phyloP scores from a whole-genome alignment of 2,888 invertebrate genomes.

The Reticulitermes lucifugus region DNA sequence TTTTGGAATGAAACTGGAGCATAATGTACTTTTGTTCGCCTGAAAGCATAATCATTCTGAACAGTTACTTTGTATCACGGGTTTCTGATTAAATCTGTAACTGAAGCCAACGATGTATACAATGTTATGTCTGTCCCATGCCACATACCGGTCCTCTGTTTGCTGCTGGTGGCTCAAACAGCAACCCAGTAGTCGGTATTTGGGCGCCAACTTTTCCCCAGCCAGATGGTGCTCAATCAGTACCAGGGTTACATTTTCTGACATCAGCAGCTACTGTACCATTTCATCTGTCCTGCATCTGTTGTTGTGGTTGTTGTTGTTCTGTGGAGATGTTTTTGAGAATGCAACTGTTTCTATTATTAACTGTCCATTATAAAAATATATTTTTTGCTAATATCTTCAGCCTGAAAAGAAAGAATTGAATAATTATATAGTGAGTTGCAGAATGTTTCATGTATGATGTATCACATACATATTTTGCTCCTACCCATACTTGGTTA shows the following conservation, averaged over 20 bases:
- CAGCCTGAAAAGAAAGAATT: background rate
- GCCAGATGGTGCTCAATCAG: background rate
- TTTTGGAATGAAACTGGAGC: background rate
- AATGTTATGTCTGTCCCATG: background rate
- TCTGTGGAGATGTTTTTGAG: conserved; percentile 2
- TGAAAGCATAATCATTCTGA: background rate
- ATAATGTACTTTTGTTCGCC: background rate
- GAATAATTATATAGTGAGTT: background rate
- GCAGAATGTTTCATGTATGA: conserved; percentile 8
- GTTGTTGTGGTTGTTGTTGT: background rate
- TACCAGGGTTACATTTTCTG: background rate
- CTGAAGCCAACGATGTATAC: background rate
- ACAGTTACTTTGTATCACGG: conserved; percentile 1
- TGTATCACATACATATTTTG: background rate
- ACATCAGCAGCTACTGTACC: background rate
- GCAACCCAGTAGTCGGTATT: background rate
- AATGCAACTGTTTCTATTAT: background rate
- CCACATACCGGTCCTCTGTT: background rate
- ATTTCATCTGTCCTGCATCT: background rate
- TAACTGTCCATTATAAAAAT: background rate
- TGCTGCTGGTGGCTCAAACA: background rate
- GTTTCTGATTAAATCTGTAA: conserved; percentile 32
- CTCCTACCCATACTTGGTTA: conserved; percentile 2
- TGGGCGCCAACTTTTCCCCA: background rate
- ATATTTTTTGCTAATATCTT: background rate